A percentile compares a stretch with the other conserved stretches of the same genome.
phyloP scores from a whole-genome alignment of 2,888 invertebrate species.

The Dynastes tityus region DNA sequence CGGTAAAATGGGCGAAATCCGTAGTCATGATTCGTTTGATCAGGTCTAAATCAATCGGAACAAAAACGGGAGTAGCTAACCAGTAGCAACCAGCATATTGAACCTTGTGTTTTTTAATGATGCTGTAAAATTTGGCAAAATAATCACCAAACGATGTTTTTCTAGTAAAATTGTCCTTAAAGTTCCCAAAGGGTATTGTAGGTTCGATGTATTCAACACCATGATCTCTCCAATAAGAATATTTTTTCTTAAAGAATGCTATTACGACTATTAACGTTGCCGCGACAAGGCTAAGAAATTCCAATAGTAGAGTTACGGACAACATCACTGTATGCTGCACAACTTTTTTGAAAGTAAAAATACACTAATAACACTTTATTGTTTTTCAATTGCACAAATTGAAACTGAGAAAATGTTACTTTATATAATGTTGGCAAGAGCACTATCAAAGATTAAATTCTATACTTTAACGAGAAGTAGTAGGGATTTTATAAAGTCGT shows the following conservation, averaged over 20 bases:
- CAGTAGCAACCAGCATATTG: slow-evolving; percentile 62
- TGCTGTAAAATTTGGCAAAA: slow-evolving; percentile 46
- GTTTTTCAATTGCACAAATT: too few species aligned
- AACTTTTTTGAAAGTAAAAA: too few species aligned
- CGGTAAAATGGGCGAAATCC: slow-evolving; percentile 75
- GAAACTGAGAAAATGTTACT: too few species aligned
- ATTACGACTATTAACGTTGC: background rate
- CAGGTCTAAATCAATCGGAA: slow-evolving; percentile 58
- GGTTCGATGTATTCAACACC: slow-evolving; percentile 38
- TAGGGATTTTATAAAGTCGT: too few species aligned
- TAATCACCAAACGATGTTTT: slow-evolving; percentile 6
- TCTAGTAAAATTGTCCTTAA: background rate
- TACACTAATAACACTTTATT: too few species aligned
- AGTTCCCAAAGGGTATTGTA: slow-evolving; percentile 42
- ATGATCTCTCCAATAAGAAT: slow-evolving; percentile 38
- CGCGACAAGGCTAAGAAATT: background rate
- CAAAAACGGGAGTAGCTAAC: slow-evolving; percentile 52
- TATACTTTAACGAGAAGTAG: too few species aligned
- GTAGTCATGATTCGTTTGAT: slow-evolving; percentile 70
- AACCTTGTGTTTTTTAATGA: slow-evolving; percentile 53
- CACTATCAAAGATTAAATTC: too few species aligned
- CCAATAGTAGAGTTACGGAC: background rate
- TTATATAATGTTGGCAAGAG: too few species aligned
- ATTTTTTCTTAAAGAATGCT: slow-evolving; percentile 4
- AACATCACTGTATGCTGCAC: background rate